A percentile compares a stretch with the other conserved stretches of the same genome.
phyloP scores from a whole-genome alignment of 2,113 vertebrate genomes.

The Hydropotes inermis region DNA sequence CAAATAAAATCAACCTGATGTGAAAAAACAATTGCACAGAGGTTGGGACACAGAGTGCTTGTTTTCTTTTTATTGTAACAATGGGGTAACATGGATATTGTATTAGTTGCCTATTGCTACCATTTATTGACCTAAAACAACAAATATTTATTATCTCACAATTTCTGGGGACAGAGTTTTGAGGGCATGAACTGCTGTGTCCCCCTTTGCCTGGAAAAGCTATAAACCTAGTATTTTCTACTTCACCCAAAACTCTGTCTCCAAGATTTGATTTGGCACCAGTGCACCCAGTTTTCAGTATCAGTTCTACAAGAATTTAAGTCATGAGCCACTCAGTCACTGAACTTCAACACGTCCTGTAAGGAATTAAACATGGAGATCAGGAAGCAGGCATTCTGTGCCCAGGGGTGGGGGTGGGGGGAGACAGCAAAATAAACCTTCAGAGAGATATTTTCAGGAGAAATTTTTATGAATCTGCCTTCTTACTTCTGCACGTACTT shows the following conservation, averaged over 20 bases:
- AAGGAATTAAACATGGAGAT: neutral
- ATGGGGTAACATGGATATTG: neutral
- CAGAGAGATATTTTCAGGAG: neutral
- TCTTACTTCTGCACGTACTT: neutral
- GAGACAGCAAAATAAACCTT: neutral
- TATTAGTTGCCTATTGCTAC: neutral
- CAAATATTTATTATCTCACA: neutral
- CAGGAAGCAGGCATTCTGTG: neutral
- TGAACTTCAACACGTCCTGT: neutral
- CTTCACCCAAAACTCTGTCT: neutral
- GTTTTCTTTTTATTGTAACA: neutral
- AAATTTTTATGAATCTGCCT: neutral
- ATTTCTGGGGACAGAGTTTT: neutral
- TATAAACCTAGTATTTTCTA: neutral
- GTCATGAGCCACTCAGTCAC: neutral
- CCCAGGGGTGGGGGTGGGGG: neutral
- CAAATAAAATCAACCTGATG: neutral
- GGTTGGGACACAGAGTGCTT: neutral
- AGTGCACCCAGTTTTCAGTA: neutral
- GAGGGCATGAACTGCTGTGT: neutral
- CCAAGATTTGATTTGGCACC: neutral
- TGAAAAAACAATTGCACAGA: neutral
- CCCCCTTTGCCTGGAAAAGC: neutral
- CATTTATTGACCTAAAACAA: neutral
- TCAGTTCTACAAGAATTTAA: neutral